Conservation (phyloP, 2,797 vertebrate genomes). For the Karalla daura region DNA sequence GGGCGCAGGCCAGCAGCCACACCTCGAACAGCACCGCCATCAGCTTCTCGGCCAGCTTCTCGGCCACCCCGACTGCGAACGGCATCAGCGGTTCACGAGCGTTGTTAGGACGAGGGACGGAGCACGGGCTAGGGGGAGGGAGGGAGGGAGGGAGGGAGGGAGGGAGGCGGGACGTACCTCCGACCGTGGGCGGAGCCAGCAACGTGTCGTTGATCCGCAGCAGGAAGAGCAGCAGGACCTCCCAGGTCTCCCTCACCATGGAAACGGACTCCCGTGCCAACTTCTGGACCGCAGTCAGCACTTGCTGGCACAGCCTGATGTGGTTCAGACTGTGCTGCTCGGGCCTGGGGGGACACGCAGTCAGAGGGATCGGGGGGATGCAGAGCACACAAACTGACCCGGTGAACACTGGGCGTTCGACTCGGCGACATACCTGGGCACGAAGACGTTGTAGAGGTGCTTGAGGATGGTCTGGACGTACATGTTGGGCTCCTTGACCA, state of each 20-base stretch:
- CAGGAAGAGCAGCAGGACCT: slow-evolving; percentile 94
- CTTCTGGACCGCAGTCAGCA: slow-evolving; percentile 94
- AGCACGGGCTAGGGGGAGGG: no score
- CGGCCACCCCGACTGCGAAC: slow-evolving; percentile 91
- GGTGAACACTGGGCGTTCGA: not conserved
- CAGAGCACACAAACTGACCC: not conserved
- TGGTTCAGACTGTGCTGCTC: slow-evolving; percentile 89
- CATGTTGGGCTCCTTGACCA: slow-evolving; percentile 94
- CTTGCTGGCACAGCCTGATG: slow-evolving; percentile 93
- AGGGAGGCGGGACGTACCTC: slow-evolving; percentile 87
- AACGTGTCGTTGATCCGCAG: slow-evolving; percentile 95
- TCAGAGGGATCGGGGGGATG: not conserved
- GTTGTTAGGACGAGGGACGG: no score
- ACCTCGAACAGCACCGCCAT: slow-evolving; percentile 97
- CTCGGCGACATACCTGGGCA: slow-evolving; percentile 91
- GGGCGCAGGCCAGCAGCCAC: slow-evolving; percentile 93
- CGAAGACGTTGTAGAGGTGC: slow-evolving; percentile 96
- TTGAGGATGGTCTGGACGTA: slow-evolving; percentile 96
- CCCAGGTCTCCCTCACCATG: slow-evolving; percentile 98
- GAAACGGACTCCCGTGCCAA: slow-evolving; percentile 89
- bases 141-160: no score
- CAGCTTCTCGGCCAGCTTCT: slow-evolving; percentile 93
- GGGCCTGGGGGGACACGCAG: slow-evolving; percentile 79
- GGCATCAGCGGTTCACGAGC: not conserved
- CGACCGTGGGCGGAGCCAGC: slow-evolving; percentile 92